Percentiles rank a stretch among this genome's conserved stretches.
These are phyloP conservation scores for Drosophila hydei DNA, from an alignment of 1,140 invertebrate species.

Conservation along the genomic window DNA sequence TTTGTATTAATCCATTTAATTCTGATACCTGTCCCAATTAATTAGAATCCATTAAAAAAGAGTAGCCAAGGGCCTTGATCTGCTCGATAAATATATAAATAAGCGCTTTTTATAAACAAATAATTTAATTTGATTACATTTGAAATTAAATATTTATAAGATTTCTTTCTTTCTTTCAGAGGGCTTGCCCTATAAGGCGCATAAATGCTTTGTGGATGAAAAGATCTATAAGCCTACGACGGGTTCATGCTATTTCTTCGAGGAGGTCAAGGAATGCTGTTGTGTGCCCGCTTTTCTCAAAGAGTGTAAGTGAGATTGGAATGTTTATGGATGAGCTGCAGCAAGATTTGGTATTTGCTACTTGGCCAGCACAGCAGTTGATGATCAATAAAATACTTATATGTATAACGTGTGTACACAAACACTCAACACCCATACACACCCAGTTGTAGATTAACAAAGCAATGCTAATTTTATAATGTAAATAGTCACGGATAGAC, in stretches of 20 bases:
- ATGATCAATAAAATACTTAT: slow-evolving; percentile 14
- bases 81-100: no score
- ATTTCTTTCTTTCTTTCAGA: slow-evolving; percentile 84
- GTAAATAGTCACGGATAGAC: slow-evolving; percentile 56
- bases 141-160: background rate
- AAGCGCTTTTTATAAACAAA: no score
- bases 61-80: no score
- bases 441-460: slow-evolving; percentile 64
- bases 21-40: no score
- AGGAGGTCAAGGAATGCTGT: slow-evolving; percentile 87
- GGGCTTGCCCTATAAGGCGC: slow-evolving; percentile 87
- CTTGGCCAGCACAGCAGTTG: background rate
- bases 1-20: no score
- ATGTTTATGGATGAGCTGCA: background rate
- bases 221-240: slow-evolving; percentile 85
- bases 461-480: slow-evolving; percentile 70
- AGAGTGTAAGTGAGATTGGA: slow-evolving; percentile 85
- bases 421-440: slow-evolving; percentile 33
- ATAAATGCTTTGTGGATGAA: slow-evolving; percentile 86
- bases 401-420: slow-evolving; percentile 18
- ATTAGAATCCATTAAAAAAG: no score
- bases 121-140: background rate
- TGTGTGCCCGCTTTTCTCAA: slow-evolving; percentile 86
- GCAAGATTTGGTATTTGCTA: slow-evolving; percentile 14
- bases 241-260: slow-evolving; percentile 86